Evolutionary conservation across 2,113 vertebrate species (phyloP).

Genomic region (Prolemur simus): DNA sequence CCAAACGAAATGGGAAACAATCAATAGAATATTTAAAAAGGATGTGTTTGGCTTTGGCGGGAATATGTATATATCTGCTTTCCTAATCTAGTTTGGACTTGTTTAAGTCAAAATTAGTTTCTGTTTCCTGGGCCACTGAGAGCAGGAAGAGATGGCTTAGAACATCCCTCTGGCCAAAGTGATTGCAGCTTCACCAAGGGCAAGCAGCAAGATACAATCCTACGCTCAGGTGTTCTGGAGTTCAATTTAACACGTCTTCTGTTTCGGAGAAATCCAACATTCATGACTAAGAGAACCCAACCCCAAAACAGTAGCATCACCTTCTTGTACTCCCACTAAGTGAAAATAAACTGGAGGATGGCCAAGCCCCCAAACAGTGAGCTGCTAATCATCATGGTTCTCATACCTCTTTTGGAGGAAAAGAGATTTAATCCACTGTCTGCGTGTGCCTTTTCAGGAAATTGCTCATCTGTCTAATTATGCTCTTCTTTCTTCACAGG

Average conservation of each 20-base stretch:
- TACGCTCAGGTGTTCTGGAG: not conserved
- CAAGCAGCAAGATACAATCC: not conserved
- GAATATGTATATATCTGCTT: not conserved
- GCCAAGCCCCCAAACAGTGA: not conserved
- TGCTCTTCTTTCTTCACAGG: constrained; percentile 32
- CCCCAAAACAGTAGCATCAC: not conserved
- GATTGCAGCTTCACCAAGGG: not conserved
- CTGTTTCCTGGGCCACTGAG: constrained; percentile 16
- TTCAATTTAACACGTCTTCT: not conserved
- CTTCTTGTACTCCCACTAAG: not conserved
- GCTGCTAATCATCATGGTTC: not conserved
- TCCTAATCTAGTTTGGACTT: constrained; percentile 41
- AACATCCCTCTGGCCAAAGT: not conserved
- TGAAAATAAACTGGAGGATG: constrained; percentile 28
- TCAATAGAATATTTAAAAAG: not conserved
- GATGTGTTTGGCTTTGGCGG: not conserved
- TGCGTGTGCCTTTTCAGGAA: constrained; percentile 43
- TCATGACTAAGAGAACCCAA: not conserved
- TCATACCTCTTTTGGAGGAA: constrained; percentile 29
- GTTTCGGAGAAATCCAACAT: not conserved
- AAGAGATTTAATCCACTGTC: constrained; percentile 15
- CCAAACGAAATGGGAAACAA: not conserved
- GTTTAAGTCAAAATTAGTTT: constrained; percentile 51
- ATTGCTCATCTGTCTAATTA: constrained; percentile 48
- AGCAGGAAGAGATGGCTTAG: not conserved